Evolutionary conservation across 2,113 vertebrate genomes (phyloP).

Genomic region (Brienomyrus brachyistius): DNA sequence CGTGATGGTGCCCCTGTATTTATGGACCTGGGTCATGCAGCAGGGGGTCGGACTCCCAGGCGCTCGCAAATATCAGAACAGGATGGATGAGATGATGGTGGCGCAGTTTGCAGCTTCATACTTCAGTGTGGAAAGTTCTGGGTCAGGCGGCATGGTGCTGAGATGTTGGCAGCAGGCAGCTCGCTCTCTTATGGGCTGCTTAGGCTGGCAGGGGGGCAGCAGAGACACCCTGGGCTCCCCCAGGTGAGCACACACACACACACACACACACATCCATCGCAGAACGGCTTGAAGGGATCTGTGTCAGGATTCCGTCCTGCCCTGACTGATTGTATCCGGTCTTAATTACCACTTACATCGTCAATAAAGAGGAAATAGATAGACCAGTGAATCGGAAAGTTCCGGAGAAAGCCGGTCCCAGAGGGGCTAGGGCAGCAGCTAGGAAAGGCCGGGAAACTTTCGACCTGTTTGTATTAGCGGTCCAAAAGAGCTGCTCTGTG

Average conservation of each 20-base stretch:
- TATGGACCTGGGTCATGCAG: constrained; percentile 38
- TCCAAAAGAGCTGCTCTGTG: not conserved
- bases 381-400: not conserved
- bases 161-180: constrained; percentile 36
- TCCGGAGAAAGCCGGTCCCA: not conserved
- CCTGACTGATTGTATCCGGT: not conserved
- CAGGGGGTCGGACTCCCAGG: not conserved
- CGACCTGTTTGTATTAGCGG: not conserved
- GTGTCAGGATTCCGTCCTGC: not conserved
- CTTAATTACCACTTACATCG: not conserved
- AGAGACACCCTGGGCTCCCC: not conserved
- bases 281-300: not conserved
- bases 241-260: not conserved
- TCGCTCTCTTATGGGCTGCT: not conserved
- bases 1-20: constrained; percentile 51
- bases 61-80: not conserved
- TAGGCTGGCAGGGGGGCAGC: not conserved
- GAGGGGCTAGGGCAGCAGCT: not conserved
- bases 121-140: not conserved
- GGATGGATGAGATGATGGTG: not conserved
- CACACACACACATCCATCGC: not conserved
- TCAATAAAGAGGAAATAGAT: not conserved
- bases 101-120: not conserved
- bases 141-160: constrained; percentile 30
- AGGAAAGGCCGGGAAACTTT: not conserved